Conservation (phyloP, 2,888 invertebrate genomes). For the Panopea generosa region DNA sequence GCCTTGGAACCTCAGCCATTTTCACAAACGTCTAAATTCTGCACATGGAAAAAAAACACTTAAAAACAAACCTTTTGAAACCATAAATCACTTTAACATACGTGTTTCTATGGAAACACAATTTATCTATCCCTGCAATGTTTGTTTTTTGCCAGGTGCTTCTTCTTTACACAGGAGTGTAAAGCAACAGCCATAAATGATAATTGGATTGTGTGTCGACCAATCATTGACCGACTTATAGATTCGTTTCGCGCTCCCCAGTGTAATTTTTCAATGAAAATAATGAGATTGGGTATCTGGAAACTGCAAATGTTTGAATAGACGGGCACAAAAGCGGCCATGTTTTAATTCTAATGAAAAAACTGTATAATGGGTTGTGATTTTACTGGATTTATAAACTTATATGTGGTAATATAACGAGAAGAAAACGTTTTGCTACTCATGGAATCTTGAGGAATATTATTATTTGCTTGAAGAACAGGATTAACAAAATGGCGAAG, state of each 20-base stretch:
- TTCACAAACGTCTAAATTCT: no score
- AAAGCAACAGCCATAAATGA: conserved; percentile 65
- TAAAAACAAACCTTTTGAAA: conserved; percentile 33
- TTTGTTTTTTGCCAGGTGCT: conserved; percentile 42
- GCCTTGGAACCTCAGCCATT: no score
- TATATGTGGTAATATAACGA: not conserved
- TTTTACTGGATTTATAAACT: conserved; percentile 13
- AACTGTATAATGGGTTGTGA: conserved; percentile 3
- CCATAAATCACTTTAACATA: conserved; percentile 45
- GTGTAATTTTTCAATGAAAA: conserved; percentile 5
- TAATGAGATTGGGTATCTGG: conserved; percentile 61
- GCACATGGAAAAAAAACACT: no score
- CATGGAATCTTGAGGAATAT: conserved; percentile 1
- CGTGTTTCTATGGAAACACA: conserved; percentile 39
- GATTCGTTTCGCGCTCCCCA: conserved; percentile 56
- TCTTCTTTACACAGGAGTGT: conserved; percentile 48
- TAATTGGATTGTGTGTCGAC: conserved; percentile 45
- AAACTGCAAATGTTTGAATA: conserved; percentile 69
- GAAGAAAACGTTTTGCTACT: not conserved
- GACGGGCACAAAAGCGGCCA: conserved; percentile 73
- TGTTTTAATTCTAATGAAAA: conserved; percentile 45
- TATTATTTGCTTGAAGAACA: not conserved
- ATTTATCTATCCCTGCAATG: conserved; percentile 43
- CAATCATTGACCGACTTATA: conserved; percentile 58
- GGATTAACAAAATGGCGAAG: conserved; percentile 43